Percentiles rank a stretch among this genome's conserved stretches.
Evolutionary conservation across 2,113 vertebrate genomes (phyloP).

Genomic region (Corapipo altera): DNA sequence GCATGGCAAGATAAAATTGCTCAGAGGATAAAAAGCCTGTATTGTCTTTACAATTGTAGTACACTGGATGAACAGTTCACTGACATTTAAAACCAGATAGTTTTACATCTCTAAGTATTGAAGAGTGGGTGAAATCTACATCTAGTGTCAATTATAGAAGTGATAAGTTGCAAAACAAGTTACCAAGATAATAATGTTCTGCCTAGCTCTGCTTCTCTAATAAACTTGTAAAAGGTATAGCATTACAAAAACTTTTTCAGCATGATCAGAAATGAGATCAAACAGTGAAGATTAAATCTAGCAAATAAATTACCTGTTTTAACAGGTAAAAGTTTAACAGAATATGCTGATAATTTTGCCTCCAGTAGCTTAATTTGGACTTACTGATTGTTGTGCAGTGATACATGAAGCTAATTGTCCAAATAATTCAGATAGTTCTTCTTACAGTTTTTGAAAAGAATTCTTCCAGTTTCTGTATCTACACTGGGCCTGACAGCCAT

Average conservation of each 20-base stretch:
- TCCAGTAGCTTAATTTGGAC: not conserved
- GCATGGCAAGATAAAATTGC: not conserved
- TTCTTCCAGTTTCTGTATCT: not conserved
- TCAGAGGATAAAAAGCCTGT: not conserved
- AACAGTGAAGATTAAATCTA: not conserved
- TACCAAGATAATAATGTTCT: not conserved
- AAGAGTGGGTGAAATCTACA: not conserved
- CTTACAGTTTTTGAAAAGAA: not conserved
- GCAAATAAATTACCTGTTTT: not conserved
- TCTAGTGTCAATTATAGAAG: not conserved
- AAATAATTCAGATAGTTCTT: conserved; percentile 1
- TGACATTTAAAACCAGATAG: not conserved
- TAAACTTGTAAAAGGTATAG: not conserved
- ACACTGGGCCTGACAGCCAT: not conserved
- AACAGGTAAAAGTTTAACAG: not conserved
- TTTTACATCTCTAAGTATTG: not conserved
- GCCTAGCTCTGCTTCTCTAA: not conserved
- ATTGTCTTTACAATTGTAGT: not conserved
- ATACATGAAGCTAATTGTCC: not conserved
- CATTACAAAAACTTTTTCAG: not conserved
- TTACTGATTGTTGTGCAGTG: conserved; percentile 1
- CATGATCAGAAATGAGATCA: not conserved
- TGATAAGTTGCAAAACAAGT: not conserved
- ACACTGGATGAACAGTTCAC: not conserved
- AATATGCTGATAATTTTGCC: not conserved